phyloP scores from a whole-genome alignment of 2,888 invertebrate species.

The Watsonalla binaria region DNA sequence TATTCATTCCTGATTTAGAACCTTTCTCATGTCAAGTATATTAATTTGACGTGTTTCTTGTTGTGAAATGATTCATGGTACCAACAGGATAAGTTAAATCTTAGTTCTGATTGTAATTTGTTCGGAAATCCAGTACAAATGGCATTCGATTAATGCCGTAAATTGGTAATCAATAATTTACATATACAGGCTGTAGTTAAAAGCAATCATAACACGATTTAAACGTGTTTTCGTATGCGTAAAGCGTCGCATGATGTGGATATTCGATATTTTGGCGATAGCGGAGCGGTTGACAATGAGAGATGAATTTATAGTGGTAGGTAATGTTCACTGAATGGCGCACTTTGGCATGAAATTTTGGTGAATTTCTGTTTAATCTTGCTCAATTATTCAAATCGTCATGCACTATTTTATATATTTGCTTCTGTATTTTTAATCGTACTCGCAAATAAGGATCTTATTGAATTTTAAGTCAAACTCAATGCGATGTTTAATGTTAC shows the following conservation, averaged over 20 bases:
- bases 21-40: not conserved
- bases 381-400: not conserved
- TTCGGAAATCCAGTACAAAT: not conserved
- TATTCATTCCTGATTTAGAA: not conserved
- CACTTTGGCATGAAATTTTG: conserved; percentile 9
- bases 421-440: too few species aligned
- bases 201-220: conserved; percentile 48
- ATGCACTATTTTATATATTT: not conserved
- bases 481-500: too few species aligned
- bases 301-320: conserved; percentile 44
- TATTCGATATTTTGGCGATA: conserved; percentile 51
- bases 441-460: too few species aligned
- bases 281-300: conserved; percentile 43
- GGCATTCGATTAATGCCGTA: conserved; percentile 14
- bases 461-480: too few species aligned
- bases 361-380: not conserved
- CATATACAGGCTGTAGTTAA: conserved; percentile 41
- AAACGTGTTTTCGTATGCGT: conserved; percentile 52
- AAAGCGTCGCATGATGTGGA: conserved; percentile 42
- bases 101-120: not conserved
- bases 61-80: not conserved
- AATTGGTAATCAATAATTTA: conserved; percentile 49
- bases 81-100: not conserved
- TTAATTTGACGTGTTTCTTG: not conserved
- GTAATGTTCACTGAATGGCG: conserved; percentile 26